Evolutionary conservation across 2,888 invertebrate species (phyloP), one percentile per base, ranked within the genome.

Genomic region (Thymelicus acteon): DNA sequence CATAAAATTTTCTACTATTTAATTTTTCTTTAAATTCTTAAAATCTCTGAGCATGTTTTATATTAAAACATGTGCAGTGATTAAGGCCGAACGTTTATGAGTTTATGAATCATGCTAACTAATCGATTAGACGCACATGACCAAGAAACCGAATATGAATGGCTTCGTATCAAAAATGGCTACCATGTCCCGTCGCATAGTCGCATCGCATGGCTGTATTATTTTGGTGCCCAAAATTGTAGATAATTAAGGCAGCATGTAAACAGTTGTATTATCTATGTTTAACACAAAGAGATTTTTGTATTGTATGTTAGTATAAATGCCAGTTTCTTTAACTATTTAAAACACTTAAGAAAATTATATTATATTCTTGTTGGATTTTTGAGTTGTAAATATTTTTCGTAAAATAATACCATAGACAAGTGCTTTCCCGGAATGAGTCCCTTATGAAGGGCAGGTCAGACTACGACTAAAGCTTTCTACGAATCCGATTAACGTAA

Each of bases 61-160:
- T 49, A 15, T 31, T 62, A n/a, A 15, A 54, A 24, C 64, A 54
- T 54, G 52, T n/a, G n/a, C n/a, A n/a, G n/a, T n/a, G n/a, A n/a
- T 49, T 52, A 49, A 49, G 49, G 12, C 49, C 12, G 8, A 52
- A 52, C 49, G 19, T 19, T 52, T 15, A 19, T 40, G 24, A 15
- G 19, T 39, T 49, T 64, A 58, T 66, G 65, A 65, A 40, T 66
- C 65, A 58, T 66, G 57, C 15, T 52, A 8, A 19, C 49, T 52
- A 66, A 66, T 66, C 57, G 65, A 66, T 66, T 57, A 66, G 47
- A 58, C 57, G 57, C 65, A 40, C 31, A 44, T 44, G n/a, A n/a
- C n/a, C 54, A 44, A 10, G 58, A 24, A 49, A 63, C 63, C 31
- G 60, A 7, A 15, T 7, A 44, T 8, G 37, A 65, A 65, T 65